phyloP scores from a whole-genome alignment of 1,140 invertebrate species.

The Venturia canescens region DNA sequence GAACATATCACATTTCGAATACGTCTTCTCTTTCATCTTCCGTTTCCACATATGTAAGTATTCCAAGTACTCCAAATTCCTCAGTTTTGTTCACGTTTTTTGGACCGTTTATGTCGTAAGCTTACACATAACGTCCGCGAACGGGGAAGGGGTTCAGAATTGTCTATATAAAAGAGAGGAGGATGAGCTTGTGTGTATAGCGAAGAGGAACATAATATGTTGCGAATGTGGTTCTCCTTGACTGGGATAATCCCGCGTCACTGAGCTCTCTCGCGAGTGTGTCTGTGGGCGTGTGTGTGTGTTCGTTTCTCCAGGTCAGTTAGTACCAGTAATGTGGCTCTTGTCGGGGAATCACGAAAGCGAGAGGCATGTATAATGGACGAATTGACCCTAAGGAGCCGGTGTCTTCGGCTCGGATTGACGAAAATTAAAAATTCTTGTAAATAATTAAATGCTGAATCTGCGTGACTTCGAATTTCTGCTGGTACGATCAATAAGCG shows the following conservation, averaged over 20 bases:
- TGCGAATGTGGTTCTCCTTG: constrained; percentile 72
- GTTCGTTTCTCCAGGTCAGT: constrained; percentile 22
- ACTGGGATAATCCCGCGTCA: constrained; percentile 62
- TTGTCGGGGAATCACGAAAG: constrained; percentile 31
- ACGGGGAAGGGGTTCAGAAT: not conserved
- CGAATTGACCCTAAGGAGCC: constrained; percentile 38
- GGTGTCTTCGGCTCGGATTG: not conserved
- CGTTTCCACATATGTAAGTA: too few species aligned
- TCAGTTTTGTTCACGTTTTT: too few species aligned
- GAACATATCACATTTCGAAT: too few species aligned
- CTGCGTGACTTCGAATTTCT: too few species aligned
- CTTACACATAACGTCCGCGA: not conserved
- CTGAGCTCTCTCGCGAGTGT: constrained; percentile 43
- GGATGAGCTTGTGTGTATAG: constrained; percentile 42
- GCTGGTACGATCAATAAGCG: too few species aligned
- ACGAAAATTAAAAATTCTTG: too few species aligned
- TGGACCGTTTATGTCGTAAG: too few species aligned
- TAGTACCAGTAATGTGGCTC: constrained; percentile 24
- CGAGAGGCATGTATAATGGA: constrained; percentile 29
- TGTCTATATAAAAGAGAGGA: constrained; percentile 15
- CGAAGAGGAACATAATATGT: constrained; percentile 59
- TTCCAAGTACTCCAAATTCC: too few species aligned
- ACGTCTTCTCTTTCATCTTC: too few species aligned
- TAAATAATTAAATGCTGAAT: too few species aligned
- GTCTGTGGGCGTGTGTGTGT: constrained; percentile 51